Base-by-base conservation (phyloP, 1,140 invertebrate genomes). In the Zaprionus lachaisei region DNA sequence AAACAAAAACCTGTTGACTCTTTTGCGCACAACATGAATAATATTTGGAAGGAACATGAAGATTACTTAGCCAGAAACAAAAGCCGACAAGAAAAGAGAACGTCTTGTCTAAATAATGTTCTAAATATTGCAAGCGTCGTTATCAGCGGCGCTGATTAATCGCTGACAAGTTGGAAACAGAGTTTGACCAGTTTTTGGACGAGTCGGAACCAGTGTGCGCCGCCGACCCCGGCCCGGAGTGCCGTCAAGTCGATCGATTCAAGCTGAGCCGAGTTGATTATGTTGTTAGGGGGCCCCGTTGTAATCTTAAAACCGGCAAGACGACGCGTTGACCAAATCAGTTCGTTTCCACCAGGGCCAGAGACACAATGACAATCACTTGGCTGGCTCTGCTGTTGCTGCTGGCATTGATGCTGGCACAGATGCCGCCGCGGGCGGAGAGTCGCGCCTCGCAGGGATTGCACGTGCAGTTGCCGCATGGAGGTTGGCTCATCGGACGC, bases 401-500 rank as follows among this genome's bases (percentile, higher is more conserved):
- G 4, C 17, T 38, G 22, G 31, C 9, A 34, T 11, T 3, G 31
- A 34, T 34, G 31, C 9, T 34, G 28, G 5, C 12, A 17, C 3
- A 28, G 28, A 17, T 51, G 28, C 1, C 38, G 22, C 47, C 54
- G 15, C 49, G 17, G 6, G 31, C 6, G 6, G 58, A 73, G 37
- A 75, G 49, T 24, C 90, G 92, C 4, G 85, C 84, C 31, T 91
- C 92, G 15, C 61, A 86, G 54, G 77, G 75, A 37, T 41, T 92
- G 44, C 90, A 87, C 57, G 82, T 93, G n/a, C 79, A 80, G 22
- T 34, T 93, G 20, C 34, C 80, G 22, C 86, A 93, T 66, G 90
- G 90, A 15, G 94, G 94, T 1, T 83, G 86, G 65, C 74, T 94
- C 4, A 79, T 91, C 9, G 94, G 94, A 4, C 93, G 93, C 58